Conservation (phyloP, 2,888 invertebrate species). For the Rhynchonema sp. region DNA sequence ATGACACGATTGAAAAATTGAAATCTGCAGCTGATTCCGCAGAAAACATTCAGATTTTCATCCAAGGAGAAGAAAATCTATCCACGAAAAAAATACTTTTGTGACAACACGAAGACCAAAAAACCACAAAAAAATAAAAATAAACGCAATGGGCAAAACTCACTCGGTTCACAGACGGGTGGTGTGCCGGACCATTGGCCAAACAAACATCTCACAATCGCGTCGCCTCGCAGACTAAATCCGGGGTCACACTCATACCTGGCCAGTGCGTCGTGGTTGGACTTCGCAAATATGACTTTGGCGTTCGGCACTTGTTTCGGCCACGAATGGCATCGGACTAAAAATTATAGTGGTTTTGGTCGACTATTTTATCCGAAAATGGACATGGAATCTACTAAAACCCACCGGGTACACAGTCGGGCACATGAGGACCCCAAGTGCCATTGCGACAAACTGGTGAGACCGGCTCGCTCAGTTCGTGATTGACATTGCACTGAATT, state of each 20-base stretch:
- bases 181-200: slow-evolving; percentile 81
- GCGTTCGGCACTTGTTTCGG: slow-evolving; percentile 71
- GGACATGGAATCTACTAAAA: too few relatives aligned
- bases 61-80: too few relatives aligned
- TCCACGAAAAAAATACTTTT: too few relatives aligned
- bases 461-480: slow-evolving; percentile 19
- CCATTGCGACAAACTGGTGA: slow-evolving; percentile 31
- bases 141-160: too few relatives aligned
- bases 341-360: too few relatives aligned
- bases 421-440: slow-evolving; percentile 30
- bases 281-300: slow-evolving; percentile 86
- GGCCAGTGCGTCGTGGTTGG: slow-evolving; percentile 88
- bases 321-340: slow-evolving; percentile 54
- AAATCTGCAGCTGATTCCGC: too few relatives aligned
- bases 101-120: too few relatives aligned
- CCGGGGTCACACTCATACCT: slow-evolving; percentile 83
- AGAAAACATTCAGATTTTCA: too few relatives aligned
- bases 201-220: slow-evolving; percentile 64
- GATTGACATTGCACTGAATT: slow-evolving; percentile 56
- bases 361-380: too few relatives aligned
- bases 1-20: too few relatives aligned
- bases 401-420: slow-evolving; percentile 32
- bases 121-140: too few relatives aligned
- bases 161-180: slow-evolving; percentile 51
- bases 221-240: slow-evolving; percentile 48